Conservation (phyloP, 2,797 vertebrate species). For the Phalanger gymnotis region DNA sequence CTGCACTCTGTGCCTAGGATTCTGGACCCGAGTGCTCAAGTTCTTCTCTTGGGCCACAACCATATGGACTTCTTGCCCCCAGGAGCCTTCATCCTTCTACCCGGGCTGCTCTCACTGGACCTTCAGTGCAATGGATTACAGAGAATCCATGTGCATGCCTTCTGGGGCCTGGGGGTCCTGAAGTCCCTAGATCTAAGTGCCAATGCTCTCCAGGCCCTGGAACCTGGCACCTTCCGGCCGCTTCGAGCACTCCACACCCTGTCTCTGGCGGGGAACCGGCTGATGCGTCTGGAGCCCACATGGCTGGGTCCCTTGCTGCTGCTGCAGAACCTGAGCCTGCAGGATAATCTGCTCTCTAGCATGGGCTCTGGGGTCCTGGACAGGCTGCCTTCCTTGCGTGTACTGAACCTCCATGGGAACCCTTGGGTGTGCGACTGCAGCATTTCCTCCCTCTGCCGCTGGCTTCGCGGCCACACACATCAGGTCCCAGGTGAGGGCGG, state of each 20-base stretch:
- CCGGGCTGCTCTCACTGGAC: slow-evolving; percentile 75
- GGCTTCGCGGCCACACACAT: slow-evolving; percentile 80
- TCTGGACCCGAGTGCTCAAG: slow-evolving; percentile 68
- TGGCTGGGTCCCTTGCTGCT: slow-evolving; percentile 66
- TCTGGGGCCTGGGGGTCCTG: slow-evolving; percentile 79
- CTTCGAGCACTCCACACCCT: slow-evolving; percentile 75
- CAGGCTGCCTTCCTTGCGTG: slow-evolving; percentile 55
- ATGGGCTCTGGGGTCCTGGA: slow-evolving; percentile 58
- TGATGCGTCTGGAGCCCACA: slow-evolving; percentile 71
- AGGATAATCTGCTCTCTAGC: slow-evolving; percentile 71
- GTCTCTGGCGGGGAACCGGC: slow-evolving; percentile 81
- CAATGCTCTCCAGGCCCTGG: slow-evolving; percentile 80
- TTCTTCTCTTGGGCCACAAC: slow-evolving; percentile 83
- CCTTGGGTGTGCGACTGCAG: slow-evolving; percentile 85
- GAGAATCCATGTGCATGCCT: slow-evolving; percentile 79
- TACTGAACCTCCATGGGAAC: slow-evolving; percentile 79
- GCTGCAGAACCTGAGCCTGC: slow-evolving; percentile 78
- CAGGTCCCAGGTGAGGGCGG: slow-evolving; percentile 83
- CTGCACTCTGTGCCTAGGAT: slow-evolving; percentile 77
- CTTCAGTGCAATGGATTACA: slow-evolving; percentile 81
- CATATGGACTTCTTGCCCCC: slow-evolving; percentile 74
- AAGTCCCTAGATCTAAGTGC: slow-evolving; percentile 84
- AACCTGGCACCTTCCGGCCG: slow-evolving; percentile 78
- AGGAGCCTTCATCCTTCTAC: slow-evolving; percentile 67
- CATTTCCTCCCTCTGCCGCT: slow-evolving; percentile 83